Conservation (phyloP, 2,888 invertebrate species). For the Lottia scabra region DNA sequence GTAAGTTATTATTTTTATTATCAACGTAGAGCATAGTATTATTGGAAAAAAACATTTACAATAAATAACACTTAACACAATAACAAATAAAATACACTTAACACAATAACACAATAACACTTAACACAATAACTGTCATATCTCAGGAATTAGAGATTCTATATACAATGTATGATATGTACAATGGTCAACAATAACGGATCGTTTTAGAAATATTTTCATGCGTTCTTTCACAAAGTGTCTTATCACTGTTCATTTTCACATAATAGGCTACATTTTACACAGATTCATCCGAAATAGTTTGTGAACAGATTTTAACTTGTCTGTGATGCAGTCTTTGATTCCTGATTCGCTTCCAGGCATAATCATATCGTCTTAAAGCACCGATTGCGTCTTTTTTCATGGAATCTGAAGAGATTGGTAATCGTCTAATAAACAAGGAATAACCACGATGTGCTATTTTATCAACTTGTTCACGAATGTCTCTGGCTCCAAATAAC, state of each 20-base stretch:
- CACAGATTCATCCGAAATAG: background rate
- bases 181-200: too few species aligned
- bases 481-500: slow-evolving; percentile 29
- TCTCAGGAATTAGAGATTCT: too few species aligned
- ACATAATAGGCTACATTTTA: background rate
- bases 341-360: slow-evolving; percentile 30
- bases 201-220: too few species aligned
- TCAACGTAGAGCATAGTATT: too few species aligned
- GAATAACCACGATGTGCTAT: slow-evolving; percentile 33
- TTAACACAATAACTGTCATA: too few species aligned
- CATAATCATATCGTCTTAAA: slow-evolving; percentile 38
- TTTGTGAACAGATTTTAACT: background rate
- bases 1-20: too few species aligned
- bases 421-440: slow-evolving; percentile 31
- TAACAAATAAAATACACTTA: too few species aligned
- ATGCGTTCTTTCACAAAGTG: too few species aligned
- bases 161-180: too few species aligned
- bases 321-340: slow-evolving; percentile 13
- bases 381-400: slow-evolving; percentile 13
- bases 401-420: background rate
- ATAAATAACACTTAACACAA: too few species aligned
- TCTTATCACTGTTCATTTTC: background rate
- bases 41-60: too few species aligned
- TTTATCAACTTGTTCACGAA: slow-evolving; percentile 34
- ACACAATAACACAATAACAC: too few species aligned